phyloP scores from a whole-genome alignment of 2,113 vertebrate genomes.

The Syngnathus scovelli region DNA sequence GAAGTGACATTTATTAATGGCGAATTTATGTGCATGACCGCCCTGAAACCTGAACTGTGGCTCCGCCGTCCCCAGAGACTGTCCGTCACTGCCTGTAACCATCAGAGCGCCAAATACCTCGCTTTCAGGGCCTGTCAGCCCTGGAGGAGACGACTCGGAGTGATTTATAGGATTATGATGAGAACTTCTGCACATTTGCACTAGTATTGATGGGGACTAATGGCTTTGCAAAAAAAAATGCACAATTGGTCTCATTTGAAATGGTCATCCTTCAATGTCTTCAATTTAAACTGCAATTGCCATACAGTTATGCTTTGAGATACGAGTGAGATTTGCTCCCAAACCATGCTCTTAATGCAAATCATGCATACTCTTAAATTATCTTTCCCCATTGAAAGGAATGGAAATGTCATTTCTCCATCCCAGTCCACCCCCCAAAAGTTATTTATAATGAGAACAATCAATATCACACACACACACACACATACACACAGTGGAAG shows the following conservation, averaged over 20 bases:
- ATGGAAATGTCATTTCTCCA: too few relatives aligned
- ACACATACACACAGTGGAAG: too few relatives aligned
- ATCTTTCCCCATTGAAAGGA: too few relatives aligned
- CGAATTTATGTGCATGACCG: constrained; percentile 67
- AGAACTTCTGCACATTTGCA: constrained; percentile 44
- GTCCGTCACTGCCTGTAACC: constrained; percentile 66
- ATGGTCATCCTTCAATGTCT: constrained; percentile 15
- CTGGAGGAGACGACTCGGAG: constrained; percentile 19
- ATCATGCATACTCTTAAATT: too few relatives aligned
- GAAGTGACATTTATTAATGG: constrained; percentile 73
- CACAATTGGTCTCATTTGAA: constrained; percentile 6
- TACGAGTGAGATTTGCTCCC: not conserved
- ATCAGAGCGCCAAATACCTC: constrained; percentile 58
- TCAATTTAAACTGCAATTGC: not conserved
- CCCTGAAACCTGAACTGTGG: constrained; percentile 61
- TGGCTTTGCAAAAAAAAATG: constrained; percentile 28
- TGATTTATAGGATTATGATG: constrained; percentile 59
- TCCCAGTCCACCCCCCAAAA: too few relatives aligned
- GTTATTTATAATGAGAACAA: too few relatives aligned
- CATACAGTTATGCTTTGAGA: not conserved
- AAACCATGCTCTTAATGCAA: too few relatives aligned
- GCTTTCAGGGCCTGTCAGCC: constrained; percentile 49
- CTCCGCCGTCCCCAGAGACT: constrained; percentile 55
- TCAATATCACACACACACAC: too few relatives aligned
- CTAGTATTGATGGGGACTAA: constrained; percentile 43